A percentile compares a stretch with the other conserved stretches of the same genome.
These are phyloP conservation scores for Hiodon alosoides DNA, from an alignment of 2,113 vertebrate genomes.

Conservation along the genomic window DNA sequence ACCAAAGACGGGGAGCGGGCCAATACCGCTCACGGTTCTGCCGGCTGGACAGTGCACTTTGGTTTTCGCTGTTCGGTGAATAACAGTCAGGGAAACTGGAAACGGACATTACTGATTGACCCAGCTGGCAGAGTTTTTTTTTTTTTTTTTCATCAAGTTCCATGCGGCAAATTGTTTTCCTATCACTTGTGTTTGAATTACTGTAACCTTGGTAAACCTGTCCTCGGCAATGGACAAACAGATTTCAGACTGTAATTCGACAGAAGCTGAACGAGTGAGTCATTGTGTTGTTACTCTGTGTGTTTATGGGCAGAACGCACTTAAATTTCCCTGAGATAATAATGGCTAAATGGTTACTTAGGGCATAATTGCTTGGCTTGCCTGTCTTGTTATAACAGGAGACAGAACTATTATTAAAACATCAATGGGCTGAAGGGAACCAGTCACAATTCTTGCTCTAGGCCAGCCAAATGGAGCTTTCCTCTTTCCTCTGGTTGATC, in stretches of 20 bases:
- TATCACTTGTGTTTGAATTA: no score
- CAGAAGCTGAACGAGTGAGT: no score
- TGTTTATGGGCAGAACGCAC: neutral
- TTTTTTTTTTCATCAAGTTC: no score
- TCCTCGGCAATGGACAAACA: neutral
- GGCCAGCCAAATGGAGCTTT: slow-evolving; percentile 2
- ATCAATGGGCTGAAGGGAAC: slow-evolving; percentile 2
- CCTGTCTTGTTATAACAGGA: slow-evolving; percentile 1
- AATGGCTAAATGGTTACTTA: slow-evolving; percentile 22
- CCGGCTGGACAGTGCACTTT: no score
- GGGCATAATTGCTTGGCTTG: slow-evolving; percentile 7
- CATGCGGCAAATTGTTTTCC: no score
- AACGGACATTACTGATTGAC: no score
- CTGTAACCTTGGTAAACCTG: no score
- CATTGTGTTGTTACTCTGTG: neutral
- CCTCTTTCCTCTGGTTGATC: slow-evolving; percentile 2
- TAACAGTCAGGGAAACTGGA: no score
- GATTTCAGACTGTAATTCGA: neutral
- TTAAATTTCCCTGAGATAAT: neutral
- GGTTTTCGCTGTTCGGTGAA: no score
- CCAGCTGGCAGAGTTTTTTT: no score
- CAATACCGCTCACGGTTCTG: no score
- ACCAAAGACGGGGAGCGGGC: no score
- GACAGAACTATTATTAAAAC: slow-evolving; percentile 14
- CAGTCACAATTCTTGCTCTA: neutral